Percentiles rank a stretch among this genome's conserved stretches.
phyloP scores from a whole-genome alignment of 2,797 vertebrate species.

The Characodon lateralis region DNA sequence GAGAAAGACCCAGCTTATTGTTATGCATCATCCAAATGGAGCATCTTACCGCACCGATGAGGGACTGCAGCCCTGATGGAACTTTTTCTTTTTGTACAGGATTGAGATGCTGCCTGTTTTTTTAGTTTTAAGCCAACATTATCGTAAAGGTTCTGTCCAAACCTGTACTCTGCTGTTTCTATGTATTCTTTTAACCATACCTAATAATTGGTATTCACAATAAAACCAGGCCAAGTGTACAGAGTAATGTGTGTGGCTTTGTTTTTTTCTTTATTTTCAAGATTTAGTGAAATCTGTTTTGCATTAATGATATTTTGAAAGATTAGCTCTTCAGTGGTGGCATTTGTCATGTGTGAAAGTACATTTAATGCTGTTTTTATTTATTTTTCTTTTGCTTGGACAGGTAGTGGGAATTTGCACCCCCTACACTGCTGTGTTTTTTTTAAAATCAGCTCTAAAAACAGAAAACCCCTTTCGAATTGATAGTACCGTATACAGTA shows the following conservation, averaged over 20 bases:
- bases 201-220: constrained; percentile 84
- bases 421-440: too few species aligned
- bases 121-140: constrained; percentile 59
- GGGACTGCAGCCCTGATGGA: constrained; percentile 54
- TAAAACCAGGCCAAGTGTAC: constrained; percentile 84
- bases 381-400: too few species aligned
- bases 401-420: too few species aligned
- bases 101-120: constrained; percentile 72
- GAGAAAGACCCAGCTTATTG: constrained; percentile 67
- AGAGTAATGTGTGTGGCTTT: constrained; percentile 31
- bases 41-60: constrained; percentile 50
- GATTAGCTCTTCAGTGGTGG: not conserved
- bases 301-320: not conserved
- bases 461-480: too few species aligned
- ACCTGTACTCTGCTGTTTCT: constrained; percentile 79
- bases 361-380: too few species aligned
- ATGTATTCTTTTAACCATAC: constrained; percentile 83
- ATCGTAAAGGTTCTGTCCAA: constrained; percentile 75
- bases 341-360: not conserved
- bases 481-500: too few species aligned
- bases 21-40: constrained; percentile 18
- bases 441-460: too few species aligned
- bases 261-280: not conserved
- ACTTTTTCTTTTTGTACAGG: constrained; percentile 63
- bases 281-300: not conserved